Base-by-base conservation (phyloP, 1,140 invertebrate species). In the Stratiolaelaps scimitus region DNA sequence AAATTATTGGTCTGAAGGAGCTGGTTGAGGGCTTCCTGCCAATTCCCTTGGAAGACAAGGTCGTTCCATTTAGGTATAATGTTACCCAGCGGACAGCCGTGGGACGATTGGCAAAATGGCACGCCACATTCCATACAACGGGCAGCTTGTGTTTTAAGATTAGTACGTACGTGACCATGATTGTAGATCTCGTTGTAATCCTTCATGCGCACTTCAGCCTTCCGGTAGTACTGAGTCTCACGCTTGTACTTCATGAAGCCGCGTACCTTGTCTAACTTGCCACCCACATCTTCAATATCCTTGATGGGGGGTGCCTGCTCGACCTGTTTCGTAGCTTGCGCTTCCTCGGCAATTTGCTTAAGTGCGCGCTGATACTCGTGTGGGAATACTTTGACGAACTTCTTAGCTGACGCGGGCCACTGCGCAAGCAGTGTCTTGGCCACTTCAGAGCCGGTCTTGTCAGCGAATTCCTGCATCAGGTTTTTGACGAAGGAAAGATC, bases 1-100 rank as follows among this genome's bases (percentile, higher is more conserved):
- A 99, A 98, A 74, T 98, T 98, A 74, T 98, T 98, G 1, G 95
- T 99, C 76, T 98, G 94, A 66, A 96, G 78, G 29, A 99, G 80
- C 72, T 96, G 91, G 69, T 87, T 83, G 1, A 98, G 78, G n/a
- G 96, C 96, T 76, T 96, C 89, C 68, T 87, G 84, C 95, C 95
- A 99, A 73, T 96, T 89, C 64, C 88, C 86, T 75, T 81, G 69
- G 77, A 89, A 97, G 1, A 98, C 81, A 0, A 98, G 82, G 76
- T 97, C 89, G 77, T 99, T 99, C 91, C 92, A 99, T 78, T 96
- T 96, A 26, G 95, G 95, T 73, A 99, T 97, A 67, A 98, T 94
- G 75, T 98, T 98, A 47, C 92, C 92, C 17, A 99, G 81, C 1
- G 95, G 94, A 78, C 95, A 98, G 60, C 93, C 94, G 74, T 96